Base-by-base conservation (phyloP, 1,140 invertebrate species). In the Lordiphosa clarofinis region DNA sequence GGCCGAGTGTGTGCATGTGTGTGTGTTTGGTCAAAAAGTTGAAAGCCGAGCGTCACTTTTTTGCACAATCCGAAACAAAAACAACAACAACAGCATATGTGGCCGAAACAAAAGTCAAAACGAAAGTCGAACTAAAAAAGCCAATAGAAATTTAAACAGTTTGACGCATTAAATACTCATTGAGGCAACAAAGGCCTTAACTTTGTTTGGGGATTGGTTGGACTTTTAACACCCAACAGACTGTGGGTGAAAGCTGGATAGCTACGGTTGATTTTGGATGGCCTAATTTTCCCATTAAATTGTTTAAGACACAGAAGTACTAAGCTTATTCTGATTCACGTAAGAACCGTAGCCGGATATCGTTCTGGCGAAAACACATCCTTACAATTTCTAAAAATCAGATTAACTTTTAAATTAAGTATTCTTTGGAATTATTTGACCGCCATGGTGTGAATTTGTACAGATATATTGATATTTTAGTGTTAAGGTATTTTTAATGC, bases 61-160 rank as follows among this genome's bases (percentile, higher is more conserved):
- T 82, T 81, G 67, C 39, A 31, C 67, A 82, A 67, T 74, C 66
- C 68, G 44, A 57, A 55, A 53, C 52, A 48, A 39, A 38, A 69
- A 42, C 58, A 61, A 37, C 11, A 68, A 58, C 15, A 64, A 54
- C 24, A 74, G 55, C 67, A 74, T 63, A 63, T 82, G 78, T 72
- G 76, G 67, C 62, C 59, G 74, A 81, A 73, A 84, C 69, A 82
- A 82, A 82, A 82, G 79, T 82, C 78, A 86, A 70, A 70, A 78
- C 47, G 39, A 71, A 62, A 65, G 71, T 65, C 56, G 24, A 78
- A 73, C 78, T 54, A 84, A 86, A 81, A 76, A 84, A 69, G 40
- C 68, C 78, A 82, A 70, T 82, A 84, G 78, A 78, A 78, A 84
- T 84, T 86, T 86, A 84, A 84, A 86, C 78, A 86, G 79, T 86